Conservation (phyloP, 1,140 invertebrate species). For the Atopsyche davidsoni region DNA sequence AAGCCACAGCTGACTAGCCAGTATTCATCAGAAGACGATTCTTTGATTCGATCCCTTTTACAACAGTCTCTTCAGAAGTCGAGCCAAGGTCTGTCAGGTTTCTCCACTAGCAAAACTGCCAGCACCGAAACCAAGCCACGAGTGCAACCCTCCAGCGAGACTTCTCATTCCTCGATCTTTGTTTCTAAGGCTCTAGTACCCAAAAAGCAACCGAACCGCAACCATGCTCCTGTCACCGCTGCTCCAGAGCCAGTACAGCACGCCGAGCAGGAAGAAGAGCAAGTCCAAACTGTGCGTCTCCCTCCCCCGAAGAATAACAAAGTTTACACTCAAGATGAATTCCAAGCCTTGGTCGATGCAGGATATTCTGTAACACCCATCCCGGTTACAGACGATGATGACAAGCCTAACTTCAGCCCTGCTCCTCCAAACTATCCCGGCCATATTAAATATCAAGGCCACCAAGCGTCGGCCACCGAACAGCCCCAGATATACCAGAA, state of each 20-base stretch:
- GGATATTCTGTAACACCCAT: constrained; percentile 48
- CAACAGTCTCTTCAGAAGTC: constrained; percentile 21
- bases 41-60: constrained; percentile 22
- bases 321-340: constrained; percentile 47
- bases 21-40: constrained; percentile 20
- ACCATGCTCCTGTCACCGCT: constrained; percentile 7
- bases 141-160: background rate
- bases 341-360: constrained; percentile 43
- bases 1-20: constrained; percentile 21
- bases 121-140: constrained; percentile 14
- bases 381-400: constrained; percentile 37
- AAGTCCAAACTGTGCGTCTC: constrained; percentile 33
- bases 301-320: constrained; percentile 47
- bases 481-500: constrained; percentile 18
- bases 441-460: constrained; percentile 18
- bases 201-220: constrained; percentile 15
- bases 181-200: constrained; percentile 25
- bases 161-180: constrained; percentile 28
- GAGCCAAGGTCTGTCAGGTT: constrained; percentile 18
- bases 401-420: constrained; percentile 19
- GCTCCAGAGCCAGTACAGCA: constrained; percentile 39
- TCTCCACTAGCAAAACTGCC: constrained; percentile 17
- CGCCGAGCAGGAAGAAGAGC: constrained; percentile 29
- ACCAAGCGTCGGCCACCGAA: constrained; percentile 4
- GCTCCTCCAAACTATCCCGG: constrained; percentile 28